phyloP scores from a whole-genome alignment of 1,140 invertebrate species.

The Nylanderia fulva region DNA sequence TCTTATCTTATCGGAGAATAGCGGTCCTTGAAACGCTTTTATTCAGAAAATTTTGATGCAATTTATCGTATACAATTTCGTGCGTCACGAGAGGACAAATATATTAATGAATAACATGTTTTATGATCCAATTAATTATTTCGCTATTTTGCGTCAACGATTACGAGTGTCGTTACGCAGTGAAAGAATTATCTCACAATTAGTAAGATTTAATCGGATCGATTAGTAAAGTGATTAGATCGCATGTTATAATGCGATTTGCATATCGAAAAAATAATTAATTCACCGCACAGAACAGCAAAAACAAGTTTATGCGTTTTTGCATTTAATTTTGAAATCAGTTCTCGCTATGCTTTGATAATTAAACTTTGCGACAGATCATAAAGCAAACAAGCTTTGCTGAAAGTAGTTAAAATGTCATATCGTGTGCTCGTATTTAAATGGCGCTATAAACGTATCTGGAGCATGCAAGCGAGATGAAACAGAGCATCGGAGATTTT shows the following conservation, averaged over 20 bases:
- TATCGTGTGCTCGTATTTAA: slow-evolving; percentile 27
- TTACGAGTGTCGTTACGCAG: not conserved
- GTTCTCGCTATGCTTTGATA: not conserved
- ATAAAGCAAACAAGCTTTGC: slow-evolving; percentile 14
- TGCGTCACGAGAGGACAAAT: not conserved
- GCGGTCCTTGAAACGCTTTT: not conserved
- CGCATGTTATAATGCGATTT: no score
- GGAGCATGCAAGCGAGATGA: not conserved
- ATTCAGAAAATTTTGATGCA: slow-evolving; percentile 8
- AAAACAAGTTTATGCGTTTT: not conserved
- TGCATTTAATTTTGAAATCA: not conserved
- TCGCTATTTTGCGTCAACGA: not conserved
- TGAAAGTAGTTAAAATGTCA: slow-evolving; percentile 31
- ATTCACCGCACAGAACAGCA: not conserved
- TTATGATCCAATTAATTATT: slow-evolving; percentile 27
- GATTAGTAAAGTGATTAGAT: not conserved
- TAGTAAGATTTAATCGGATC: not conserved
- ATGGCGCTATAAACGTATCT: slow-evolving; percentile 24
- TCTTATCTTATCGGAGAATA: slow-evolving; percentile 49
- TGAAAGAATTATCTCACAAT: slow-evolving; percentile 10
- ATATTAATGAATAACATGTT: not conserved
- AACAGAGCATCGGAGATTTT: slow-evolving; percentile 12
- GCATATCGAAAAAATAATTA: not conserved
- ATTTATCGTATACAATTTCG: slow-evolving; percentile 20
- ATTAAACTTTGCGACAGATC: not conserved